phyloP scores from a whole-genome alignment of 2,113 vertebrate species.

The Megaceryle torquata region DNA sequence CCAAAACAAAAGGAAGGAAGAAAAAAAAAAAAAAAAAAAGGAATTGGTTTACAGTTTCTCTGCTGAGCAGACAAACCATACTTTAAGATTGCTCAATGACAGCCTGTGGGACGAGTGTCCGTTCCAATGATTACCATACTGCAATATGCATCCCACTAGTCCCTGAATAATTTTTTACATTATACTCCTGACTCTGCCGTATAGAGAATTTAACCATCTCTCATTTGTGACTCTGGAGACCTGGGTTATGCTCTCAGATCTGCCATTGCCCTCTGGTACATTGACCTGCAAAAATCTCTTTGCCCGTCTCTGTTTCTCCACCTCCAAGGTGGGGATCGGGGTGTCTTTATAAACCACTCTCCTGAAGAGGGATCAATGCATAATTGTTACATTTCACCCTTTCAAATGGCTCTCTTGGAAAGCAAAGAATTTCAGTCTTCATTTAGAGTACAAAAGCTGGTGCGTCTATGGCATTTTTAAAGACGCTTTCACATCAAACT shows the following conservation, averaged over 20 bases:
- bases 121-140: not conserved
- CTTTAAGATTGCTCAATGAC: not conserved
- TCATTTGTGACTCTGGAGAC: not conserved
- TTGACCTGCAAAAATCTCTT: not conserved
- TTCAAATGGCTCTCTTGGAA: not conserved
- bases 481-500: constrained; percentile 7
- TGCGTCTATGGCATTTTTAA: not conserved
- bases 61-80: not conserved
- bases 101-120: constrained; percentile 29
- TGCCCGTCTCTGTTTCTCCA: not conserved
- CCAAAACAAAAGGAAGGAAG: constrained; percentile 2
- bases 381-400: not conserved
- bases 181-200: not conserved
- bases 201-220: not conserved
- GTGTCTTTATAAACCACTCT: not conserved
- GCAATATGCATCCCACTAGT: not conserved
- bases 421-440: constrained; percentile 9
- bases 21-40: not conserved
- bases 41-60: not conserved
- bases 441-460: not conserved
- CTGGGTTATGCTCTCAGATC: not conserved
- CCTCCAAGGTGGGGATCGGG: not conserved
- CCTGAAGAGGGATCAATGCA: not conserved
- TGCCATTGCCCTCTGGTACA: not conserved
- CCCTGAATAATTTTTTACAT: not conserved